Evolutionary conservation across 2,888 invertebrate genomes (phyloP), one percentile per base, ranked within the genome.

Genomic region (Thereva nobilitata): DNA sequence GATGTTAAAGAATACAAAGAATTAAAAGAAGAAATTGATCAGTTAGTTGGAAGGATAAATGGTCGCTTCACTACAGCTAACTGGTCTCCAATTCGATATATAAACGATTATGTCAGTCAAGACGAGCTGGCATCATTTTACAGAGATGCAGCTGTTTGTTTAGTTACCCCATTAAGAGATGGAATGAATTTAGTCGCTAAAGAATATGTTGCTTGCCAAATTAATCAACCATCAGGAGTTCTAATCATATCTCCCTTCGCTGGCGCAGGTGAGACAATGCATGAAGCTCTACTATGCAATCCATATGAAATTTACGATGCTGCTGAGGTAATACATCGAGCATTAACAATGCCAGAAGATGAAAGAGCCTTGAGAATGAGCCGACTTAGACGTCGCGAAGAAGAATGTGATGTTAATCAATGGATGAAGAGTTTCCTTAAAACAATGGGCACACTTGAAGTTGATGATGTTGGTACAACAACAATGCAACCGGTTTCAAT

Each of bases 161-260:
- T 95, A 47, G 93, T 95, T 0, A 94, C 94, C 0, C 95, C 95
- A 0, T 79, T 95, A 3, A 83, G 95, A 63, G 94, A 94, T 75
- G 93, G 93, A 59, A 95, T 95, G 94, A 95, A 95, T 80, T 84
- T 95, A 64, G 94, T 95, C 0, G 94, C 94, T 5, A 95, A 95
- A 78, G 95, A 95, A 79, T 95, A 93, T 76, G 94, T 94, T 1
- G 95, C 95, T 1, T 94, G 94, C 75, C 93, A 95, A 80, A 93
- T 93, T 42, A 93, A 93, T 74, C 86, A 86, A 35, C 89, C 91
- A 0, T 93, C 91, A 0, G 95, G 95, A 3, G 94, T 95, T 0
- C 81, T 95, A 44, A 91, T 95, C 57, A 89, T 95, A 6, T 94
- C 94, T 0, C 94, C 94, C 0, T 95, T 95, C 77, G 94, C 95